Base-by-base conservation (phyloP, 2,888 invertebrate species). In the Thelaira solivaga region DNA sequence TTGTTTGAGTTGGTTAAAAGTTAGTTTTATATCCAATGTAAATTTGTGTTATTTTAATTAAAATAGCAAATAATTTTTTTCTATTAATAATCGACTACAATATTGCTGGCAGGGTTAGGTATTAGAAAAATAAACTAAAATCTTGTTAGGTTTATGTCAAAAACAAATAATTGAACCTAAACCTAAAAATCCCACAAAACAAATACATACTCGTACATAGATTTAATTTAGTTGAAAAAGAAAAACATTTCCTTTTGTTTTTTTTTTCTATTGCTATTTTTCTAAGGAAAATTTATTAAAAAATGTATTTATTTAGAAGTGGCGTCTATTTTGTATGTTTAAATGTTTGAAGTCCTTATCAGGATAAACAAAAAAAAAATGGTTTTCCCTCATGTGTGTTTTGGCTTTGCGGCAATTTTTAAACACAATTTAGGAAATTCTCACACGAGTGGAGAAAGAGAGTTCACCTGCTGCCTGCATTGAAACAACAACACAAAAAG, bases 281-380 rank as follows among this genome's bases (percentile, higher is more conserved):
- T 20, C 39, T 2, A 20, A 20, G 26, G 29, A 49, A 29, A 18
- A 41, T 49, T 62, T 64, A 69, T 51, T 41, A 59, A 69, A 61
- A 51, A 62, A 36, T n/a, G n/a, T n/a, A 64, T 72, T 72, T 72
- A 72, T 72, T 72, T 72, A 62, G 53, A 22, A 55, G 62, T 53
- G 62, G 71, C 71, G 62, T 53, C 61, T 49, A 59, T 20, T 36
- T n/a, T 36, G 10, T 55, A 34, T 26, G 6, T 26, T 5, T 26
- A 26, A 5, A 26, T 26, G 6, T 36, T 26, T 1, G 11, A 51
- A 61, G 8, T 61, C 29, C 41, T 69, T 69, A 69, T 69, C 69
- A 31, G 36, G 11, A 41, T 16, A 69, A 13, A 69, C 39, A 69
- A 31, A 31, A 22, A n/a, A 10, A n/a, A n/a, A n/a, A n/a, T n/a